These are phyloP conservation scores for Protaetia brevitarsis DNA, from an alignment of 1,140 invertebrate genomes.

Conservation along the genomic window DNA sequence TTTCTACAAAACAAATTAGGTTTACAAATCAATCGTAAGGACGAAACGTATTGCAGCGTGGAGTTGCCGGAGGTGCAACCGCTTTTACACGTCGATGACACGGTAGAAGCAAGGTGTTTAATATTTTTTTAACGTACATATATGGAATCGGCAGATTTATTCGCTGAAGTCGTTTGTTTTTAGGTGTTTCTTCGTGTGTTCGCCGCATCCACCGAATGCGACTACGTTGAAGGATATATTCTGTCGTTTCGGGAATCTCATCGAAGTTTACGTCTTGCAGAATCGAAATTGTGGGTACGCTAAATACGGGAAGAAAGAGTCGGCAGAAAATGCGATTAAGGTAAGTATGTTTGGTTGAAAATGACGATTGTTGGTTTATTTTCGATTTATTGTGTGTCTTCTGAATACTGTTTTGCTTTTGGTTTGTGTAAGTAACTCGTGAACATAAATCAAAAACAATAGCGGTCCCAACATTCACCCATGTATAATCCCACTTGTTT, in stretches of 20 bases:
- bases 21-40: slow-evolving; percentile 18
- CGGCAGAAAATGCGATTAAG: slow-evolving; percentile 76
- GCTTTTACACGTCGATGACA: slow-evolving; percentile 68
- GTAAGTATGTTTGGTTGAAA: too few species aligned
- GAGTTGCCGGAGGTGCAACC: slow-evolving; percentile 71
- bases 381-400: too few species aligned
- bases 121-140: background rate
- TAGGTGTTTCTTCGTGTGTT: slow-evolving; percentile 74
- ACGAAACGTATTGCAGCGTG: slow-evolving; percentile 52
- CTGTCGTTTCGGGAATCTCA: slow-evolving; percentile 88
- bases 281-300: slow-evolving; percentile 91
- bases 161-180: slow-evolving; percentile 24
- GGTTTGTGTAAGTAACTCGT: background rate
- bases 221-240: slow-evolving; percentile 84
- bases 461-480: too few species aligned
- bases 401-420: too few species aligned
- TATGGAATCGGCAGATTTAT: background rate
- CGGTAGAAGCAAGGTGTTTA: slow-evolving; percentile 59
- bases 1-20: slow-evolving; percentile 16
- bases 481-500: too few species aligned
- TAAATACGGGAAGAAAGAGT: slow-evolving; percentile 75
- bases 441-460: too few species aligned
- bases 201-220: slow-evolving; percentile 74
- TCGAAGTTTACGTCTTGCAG: slow-evolving; percentile 84
- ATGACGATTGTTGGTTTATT: background rate